Base-by-base conservation (phyloP, 2,797 vertebrate species). In the Spinibarbus caldwelli region DNA sequence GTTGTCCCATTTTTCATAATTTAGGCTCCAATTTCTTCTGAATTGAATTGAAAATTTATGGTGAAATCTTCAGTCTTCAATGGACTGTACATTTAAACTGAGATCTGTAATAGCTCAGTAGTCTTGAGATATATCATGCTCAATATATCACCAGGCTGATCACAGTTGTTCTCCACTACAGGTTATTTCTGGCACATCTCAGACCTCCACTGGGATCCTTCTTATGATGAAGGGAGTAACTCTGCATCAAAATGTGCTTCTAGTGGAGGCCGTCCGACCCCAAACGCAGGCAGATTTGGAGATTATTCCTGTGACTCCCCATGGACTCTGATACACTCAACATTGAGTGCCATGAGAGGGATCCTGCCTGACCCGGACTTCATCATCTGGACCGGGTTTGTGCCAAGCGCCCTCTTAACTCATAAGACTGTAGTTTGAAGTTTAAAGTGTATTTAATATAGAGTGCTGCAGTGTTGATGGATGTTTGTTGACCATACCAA, bases 101-200 rank as follows among this genome's bases (percentile, higher is more conserved):
- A n/a, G 3, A 10, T 57, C 54, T n/a, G 54, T 59, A 26, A 59
- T 59, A 26, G 57, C 57, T 54, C 21, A 57, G 3, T n/a, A 57
- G 21, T 57, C 52, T 57, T n/a, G 21, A 57, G 52, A 57, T 57
- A 34, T 34, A 54, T 54, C 52, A 2, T 54, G 11, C 23, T 47
- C 41, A 29, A 0, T 47, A 72, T 45, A 10, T 31, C 14, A 17
- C 41, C 41, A 70, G 34, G 12, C 38, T 43, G 67, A n/a, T 43
- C n/a, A 72, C 26, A 43, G 12, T 36, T 57, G 29, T 80, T 64
- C 34, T 29, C 78, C 68, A 31, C 59, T 15, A 15, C 88, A 96
- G 98, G 97, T 7, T 93, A 88, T 52, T 99, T 99, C 85, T 99
- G 98, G 98, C 98, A 99, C 90, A 91, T 99, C 89, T 96, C 97